Base-by-base conservation (phyloP, 2,797 vertebrate species). In the Synanceia verrucosa region DNA sequence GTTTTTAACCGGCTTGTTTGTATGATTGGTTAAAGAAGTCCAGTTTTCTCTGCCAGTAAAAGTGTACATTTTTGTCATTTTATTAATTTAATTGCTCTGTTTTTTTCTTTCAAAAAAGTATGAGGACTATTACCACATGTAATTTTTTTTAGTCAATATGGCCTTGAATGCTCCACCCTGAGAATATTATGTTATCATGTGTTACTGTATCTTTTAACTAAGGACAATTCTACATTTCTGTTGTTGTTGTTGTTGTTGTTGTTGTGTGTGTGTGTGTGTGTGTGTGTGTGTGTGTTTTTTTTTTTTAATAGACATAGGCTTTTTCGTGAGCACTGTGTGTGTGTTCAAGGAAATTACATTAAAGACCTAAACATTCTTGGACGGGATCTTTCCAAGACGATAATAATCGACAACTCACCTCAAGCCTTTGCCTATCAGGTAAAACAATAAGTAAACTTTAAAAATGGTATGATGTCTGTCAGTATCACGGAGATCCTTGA, bases 401-500 rank as follows among this genome's bases (percentile, higher is more conserved):
- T 99, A 89, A 99, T 99, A 84, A 99, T 99, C 23, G 98, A 99
- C 95, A 99, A 99, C 93, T 99, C 97, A 91, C 97, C 98, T 21
- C 98, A 99, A 95, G 97, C 97, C 94, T 99, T 99, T 91, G 98
- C 98, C 39, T 99, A 99, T 85, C 98, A 99, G 97, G 97, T 99
- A 86, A 88, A 92, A 34, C 12, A n/a, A n/a, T n/a, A n/a, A n/a
- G n/a, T n/a, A n/a, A n/a, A n/a, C n/a, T n/a, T n/a, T n/a, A n/a
- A n/a, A n/a, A n/a, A n/a, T n/a, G n/a, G n/a, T n/a, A n/a, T n/a
- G n/a, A n/a, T n/a, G n/a, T n/a, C n/a, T n/a, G n/a, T n/a, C n/a
- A n/a, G n/a, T n/a, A 24, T 41, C 2, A 19, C 11, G 4, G 16
- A 29, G 14, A 48, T 43, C 5, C 21, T 34, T 21, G 0, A 41